Evolutionary conservation across 2,113 vertebrate species (phyloP).

Genomic region (Siniperca knerii): DNA sequence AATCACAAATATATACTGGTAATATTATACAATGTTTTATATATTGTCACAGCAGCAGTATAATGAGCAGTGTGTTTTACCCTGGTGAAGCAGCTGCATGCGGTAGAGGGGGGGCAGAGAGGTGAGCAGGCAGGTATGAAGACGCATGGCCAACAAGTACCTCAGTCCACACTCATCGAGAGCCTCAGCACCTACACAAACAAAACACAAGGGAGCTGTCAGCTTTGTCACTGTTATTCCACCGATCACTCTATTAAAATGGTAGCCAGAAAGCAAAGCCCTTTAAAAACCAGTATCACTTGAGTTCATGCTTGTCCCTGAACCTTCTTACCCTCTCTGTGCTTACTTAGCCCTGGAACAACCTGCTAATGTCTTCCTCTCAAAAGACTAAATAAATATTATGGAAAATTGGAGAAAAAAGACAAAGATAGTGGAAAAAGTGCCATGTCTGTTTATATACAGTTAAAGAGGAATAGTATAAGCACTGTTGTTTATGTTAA

Average conservation of each 20-base stretch:
- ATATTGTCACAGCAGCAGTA: not conserved
- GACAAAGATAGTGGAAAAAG: slow-evolving; percentile 59
- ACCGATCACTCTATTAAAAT: not conserved
- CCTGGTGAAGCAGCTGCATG: slow-evolving; percentile 96
- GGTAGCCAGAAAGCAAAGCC: slow-evolving; percentile 13
- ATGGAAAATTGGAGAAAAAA: slow-evolving; percentile 62
- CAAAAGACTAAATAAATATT: slow-evolving; percentile 85
- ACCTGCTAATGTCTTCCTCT: slow-evolving; percentile 71
- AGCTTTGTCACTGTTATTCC: not conserved
- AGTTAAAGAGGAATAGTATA: slow-evolving; percentile 33
- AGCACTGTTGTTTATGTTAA: slow-evolving; percentile 59
- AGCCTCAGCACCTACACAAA: slow-evolving; percentile 90
- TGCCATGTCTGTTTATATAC: slow-evolving; percentile 36
- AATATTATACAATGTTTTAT: not conserved
- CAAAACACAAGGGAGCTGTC: slow-evolving; percentile 22
- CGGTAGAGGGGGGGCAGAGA: slow-evolving; percentile 96
- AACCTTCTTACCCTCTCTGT: slow-evolving; percentile 69
- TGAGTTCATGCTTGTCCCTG: slow-evolving; percentile 71
- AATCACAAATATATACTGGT: too few relatives aligned
- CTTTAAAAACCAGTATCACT: slow-evolving; percentile 48
- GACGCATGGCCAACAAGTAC: slow-evolving; percentile 96
- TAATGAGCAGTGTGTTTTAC: slow-evolving; percentile 79
- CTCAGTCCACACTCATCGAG: slow-evolving; percentile 96
- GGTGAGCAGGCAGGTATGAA: slow-evolving; percentile 96
- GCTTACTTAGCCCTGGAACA: slow-evolving; percentile 79